Evolutionary conservation across 2,888 invertebrate genomes (phyloP).

Genomic region (Drepanosiphum platanoidis): DNA sequence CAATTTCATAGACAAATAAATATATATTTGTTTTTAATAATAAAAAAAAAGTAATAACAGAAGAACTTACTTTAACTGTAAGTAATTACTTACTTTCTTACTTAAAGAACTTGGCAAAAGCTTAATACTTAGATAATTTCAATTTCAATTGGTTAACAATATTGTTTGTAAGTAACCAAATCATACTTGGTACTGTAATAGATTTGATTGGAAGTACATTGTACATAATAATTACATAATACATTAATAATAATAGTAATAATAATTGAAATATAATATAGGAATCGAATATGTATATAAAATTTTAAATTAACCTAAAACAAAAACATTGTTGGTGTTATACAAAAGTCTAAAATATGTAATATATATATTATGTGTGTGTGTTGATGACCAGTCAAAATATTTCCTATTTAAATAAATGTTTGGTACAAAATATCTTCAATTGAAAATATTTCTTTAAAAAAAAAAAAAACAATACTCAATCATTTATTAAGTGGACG

Average conservation of each 20-base stretch:
- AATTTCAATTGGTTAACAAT: not conserved
- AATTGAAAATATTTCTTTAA: too few relatives aligned
- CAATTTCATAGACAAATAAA: not conserved
- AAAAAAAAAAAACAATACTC: too few relatives aligned
- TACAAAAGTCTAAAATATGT: conserved; percentile 12
- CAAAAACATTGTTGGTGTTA: not conserved
- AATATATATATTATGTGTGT: not conserved
- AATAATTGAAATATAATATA: conserved; percentile 18
- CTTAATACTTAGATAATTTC: not conserved
- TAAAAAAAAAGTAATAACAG: too few relatives aligned
- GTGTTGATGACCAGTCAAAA: too few relatives aligned
- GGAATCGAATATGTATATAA: conserved; percentile 35
- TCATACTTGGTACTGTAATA: not conserved
- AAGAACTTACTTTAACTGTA: too few relatives aligned
- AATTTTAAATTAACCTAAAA: not conserved
- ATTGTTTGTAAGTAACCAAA: not conserved
- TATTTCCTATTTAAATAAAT: too few relatives aligned
- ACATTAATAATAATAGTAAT: not conserved
- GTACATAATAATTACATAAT: not conserved
- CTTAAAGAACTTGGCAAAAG: not conserved
- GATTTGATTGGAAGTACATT: not conserved
- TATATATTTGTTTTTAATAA: not conserved
- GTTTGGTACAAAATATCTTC: too few relatives aligned
- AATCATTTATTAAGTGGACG: too few relatives aligned
- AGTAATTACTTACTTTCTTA: not conserved